Conservation (phyloP, 2,797 vertebrate genomes). For the Sebastolobus alascanus region DNA sequence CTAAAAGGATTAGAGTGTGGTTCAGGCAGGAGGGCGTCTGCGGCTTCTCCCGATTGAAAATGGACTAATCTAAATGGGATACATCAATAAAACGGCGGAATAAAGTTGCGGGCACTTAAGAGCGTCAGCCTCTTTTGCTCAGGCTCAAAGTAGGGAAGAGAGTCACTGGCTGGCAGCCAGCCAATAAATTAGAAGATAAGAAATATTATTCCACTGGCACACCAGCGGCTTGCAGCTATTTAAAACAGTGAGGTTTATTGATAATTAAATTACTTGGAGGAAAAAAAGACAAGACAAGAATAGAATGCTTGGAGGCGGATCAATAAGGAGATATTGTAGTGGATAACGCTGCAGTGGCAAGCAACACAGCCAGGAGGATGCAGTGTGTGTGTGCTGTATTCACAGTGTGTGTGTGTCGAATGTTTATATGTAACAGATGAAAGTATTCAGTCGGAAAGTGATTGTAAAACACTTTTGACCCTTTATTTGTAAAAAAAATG, state of each 20-base stretch:
- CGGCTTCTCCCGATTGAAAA: conserved; percentile 84
- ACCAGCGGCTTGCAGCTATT: conserved; percentile 75
- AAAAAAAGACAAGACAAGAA: conserved; percentile 78
- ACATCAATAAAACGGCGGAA: conserved; percentile 87
- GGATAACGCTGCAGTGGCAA: conserved; percentile 60
- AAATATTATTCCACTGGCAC: conserved; percentile 84
- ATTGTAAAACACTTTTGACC: neutral
- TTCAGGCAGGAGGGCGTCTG: conserved; percentile 71
- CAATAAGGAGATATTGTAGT: conserved; percentile 73
- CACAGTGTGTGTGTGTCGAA: neutral
- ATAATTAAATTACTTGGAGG: conserved; percentile 83
- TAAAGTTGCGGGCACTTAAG: conserved; percentile 90
- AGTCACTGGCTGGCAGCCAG: conserved; percentile 80
- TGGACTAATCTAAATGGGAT: conserved; percentile 89
- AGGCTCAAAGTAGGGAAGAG: conserved; percentile 77
- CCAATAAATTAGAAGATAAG: conserved; percentile 85
- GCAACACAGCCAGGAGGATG: conserved; percentile 31
- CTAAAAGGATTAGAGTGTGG: conserved; percentile 90
- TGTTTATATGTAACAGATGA: neutral
- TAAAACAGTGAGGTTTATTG: conserved; percentile 81
- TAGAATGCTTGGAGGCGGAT: conserved; percentile 78
- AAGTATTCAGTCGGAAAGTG: neutral
- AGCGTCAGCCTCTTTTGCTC: conserved; percentile 82
- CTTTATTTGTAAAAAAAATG: too few species aligned
- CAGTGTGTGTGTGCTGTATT: conserved; percentile 20